A percentile compares a stretch with the other conserved stretches of the same genome.
phyloP scores from a whole-genome alignment of 1,140 invertebrate species.

The Cherax quadricarinatus region DNA sequence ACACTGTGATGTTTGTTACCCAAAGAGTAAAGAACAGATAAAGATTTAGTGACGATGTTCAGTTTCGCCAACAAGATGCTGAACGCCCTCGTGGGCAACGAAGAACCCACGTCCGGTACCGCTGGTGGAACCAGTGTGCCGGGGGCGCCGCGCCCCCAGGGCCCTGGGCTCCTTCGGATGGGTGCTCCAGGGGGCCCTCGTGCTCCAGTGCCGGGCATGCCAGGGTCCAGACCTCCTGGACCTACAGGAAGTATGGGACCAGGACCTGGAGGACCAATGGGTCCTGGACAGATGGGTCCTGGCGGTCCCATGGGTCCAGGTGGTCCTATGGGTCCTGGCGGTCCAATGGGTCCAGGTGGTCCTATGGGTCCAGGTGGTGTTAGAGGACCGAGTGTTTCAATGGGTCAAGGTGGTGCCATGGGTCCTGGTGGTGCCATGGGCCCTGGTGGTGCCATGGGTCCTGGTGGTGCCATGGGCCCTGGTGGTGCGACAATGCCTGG shows the following conservation, averaged over 20 bases:
- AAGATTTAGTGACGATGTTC: constrained; percentile 44
- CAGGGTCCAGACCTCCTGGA: constrained; percentile 61
- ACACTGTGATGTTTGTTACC: constrained; percentile 51
- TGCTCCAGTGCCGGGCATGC: constrained; percentile 48
- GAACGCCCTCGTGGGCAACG: constrained; percentile 66
- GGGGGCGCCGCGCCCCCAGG: constrained; percentile 59
- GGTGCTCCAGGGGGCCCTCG: constrained; percentile 47
- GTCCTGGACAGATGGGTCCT: constrained; percentile 27
- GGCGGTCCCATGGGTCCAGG: constrained; percentile 28
- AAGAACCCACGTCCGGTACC: constrained; percentile 60
- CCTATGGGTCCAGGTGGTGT: constrained; percentile 22
- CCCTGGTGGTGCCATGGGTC: constrained; percentile 51
- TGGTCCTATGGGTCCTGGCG: constrained; percentile 8
- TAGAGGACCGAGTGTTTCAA: constrained; percentile 15
- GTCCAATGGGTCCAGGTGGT: neutral
- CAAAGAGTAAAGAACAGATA: constrained; percentile 9
- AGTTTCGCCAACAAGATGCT: constrained; percentile 66
- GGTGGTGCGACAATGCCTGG: constrained; percentile 5
- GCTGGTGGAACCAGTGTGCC: constrained; percentile 49
- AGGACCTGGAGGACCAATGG: constrained; percentile 1
- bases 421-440: constrained; percentile 39
- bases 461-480: constrained; percentile 46
- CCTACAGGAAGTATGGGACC: constrained; percentile 40
- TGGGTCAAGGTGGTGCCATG: constrained; percentile 42
- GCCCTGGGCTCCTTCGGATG: constrained; percentile 52